Evolutionary conservation across 2,797 vertebrate species (phyloP), one percentile per base, ranked within the genome.

Genomic region (Aphelocoma californica): DNA sequence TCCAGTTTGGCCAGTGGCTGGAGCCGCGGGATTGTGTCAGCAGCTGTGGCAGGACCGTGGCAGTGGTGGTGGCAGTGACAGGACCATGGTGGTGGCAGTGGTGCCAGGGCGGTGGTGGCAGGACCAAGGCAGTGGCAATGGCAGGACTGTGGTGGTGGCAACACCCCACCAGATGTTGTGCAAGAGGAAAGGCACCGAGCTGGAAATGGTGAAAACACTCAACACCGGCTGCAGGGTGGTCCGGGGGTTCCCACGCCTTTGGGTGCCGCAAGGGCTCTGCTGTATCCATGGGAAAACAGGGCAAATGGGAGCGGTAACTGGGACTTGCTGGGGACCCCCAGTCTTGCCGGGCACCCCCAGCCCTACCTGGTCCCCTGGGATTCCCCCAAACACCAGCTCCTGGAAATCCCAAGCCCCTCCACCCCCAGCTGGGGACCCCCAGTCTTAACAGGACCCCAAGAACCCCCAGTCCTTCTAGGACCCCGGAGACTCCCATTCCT

Each of bases 141-240:
- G 5, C 64, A 47, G 45, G 65, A 34, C 25, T 13, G 1, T 20
- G 32, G 32, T 3, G 17, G 38, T 45, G 57, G 17, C 69, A 47
- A 13, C 25, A 62, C 28, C 58, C 23, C 29, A 1, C 21, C 74
- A 31, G 38, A 18, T 0, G 5, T 60, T 70, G 65, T 60, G 86
- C 64, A 86, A 90, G 78, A 1, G 2, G 78, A 86, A 86, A 34
- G 53, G n/a, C 50, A n/a, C 12, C 0, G 7, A 21, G 23, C 53
- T 62, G 71, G 71, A 19, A 18, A 24, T 25, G 90, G 28, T 45
- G 89, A 57, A 38, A 57, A 34, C 19, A 3, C 62, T 21, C 1
- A 3, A 2, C 2, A 3, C 24, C 0, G 0, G 28, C 64, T 10
- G 48, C 1, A 9, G 58, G 9, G 12, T 6, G 78, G 1, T 1